These are phyloP conservation scores for Tyrophagus putrescentiae DNA, from an alignment of 1,140 invertebrate species.

Conservation along the genomic window DNA sequence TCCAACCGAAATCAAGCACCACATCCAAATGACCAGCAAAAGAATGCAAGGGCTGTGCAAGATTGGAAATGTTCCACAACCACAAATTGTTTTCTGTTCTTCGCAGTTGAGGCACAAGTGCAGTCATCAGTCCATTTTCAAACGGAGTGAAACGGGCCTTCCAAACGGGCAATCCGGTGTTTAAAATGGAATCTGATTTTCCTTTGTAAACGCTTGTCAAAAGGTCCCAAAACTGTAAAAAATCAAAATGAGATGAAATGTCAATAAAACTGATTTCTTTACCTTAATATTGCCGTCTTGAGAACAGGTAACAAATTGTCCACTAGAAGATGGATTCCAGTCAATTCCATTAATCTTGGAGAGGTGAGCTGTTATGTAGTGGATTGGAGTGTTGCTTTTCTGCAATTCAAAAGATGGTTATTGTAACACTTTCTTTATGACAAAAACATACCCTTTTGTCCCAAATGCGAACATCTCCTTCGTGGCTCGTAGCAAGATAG, in stretches of 20 bases:
- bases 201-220: slow-evolving; percentile 56
- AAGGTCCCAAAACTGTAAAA: slow-evolving; percentile 62
- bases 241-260: slow-evolving; percentile 18
- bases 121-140: slow-evolving; percentile 75
- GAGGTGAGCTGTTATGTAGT: slow-evolving; percentile 83
- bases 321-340: slow-evolving; percentile 63
- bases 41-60: slow-evolving; percentile 55
- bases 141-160: slow-evolving; percentile 73
- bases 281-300: slow-evolving; percentile 80
- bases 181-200: slow-evolving; percentile 61
- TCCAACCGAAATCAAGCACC: slow-evolving; percentile 86
- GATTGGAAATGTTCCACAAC: slow-evolving; percentile 59
- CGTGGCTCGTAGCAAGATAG: slow-evolving; percentile 78
- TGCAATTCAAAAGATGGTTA: slow-evolving; percentile 25
- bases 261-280: slow-evolving; percentile 14
- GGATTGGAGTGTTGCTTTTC: slow-evolving; percentile 65
- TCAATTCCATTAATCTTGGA: slow-evolving; percentile 83
- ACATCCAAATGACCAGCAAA: slow-evolving; percentile 85
- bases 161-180: slow-evolving; percentile 76
- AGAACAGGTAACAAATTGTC: slow-evolving; percentile 76
- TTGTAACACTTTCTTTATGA: neutral
- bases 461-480: slow-evolving; percentile 88
- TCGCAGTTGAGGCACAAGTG: slow-evolving; percentile 61
- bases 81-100: slow-evolving; percentile 58
- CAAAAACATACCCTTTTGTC: slow-evolving; percentile 51